Evolutionary conservation across 2,888 invertebrate species (phyloP), one percentile per base, ranked within the genome.

Genomic region (Idaea aversata): DNA sequence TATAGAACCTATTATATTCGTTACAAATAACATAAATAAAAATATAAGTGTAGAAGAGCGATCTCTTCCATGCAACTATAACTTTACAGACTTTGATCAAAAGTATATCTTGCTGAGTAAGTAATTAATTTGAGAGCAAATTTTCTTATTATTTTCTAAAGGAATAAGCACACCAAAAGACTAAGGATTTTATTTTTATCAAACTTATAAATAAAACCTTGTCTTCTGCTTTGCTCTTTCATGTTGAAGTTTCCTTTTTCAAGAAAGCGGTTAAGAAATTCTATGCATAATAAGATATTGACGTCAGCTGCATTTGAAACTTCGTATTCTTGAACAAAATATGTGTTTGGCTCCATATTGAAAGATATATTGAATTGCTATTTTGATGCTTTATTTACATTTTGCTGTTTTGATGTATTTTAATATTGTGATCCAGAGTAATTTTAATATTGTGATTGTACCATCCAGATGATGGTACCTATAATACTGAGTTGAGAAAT

Each of bases 1-100:
- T 71, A 74, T 74, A 74, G 72, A 72, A 72, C 71, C 71, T 64
- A n/a, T n/a, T n/a, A n/a, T n/a, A n/a, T n/a, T n/a, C n/a, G n/a
- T n/a, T n/a, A n/a, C n/a, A n/a, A n/a, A n/a, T n/a, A n/a, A n/a
- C n/a, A n/a, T n/a, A n/a, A n/a, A n/a, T n/a, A n/a, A n/a, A n/a
- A n/a, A n/a, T n/a, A n/a, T n/a, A n/a, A n/a, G n/a, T n/a, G n/a
- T n/a, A n/a, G n/a, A 25, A 25, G 25, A 25, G 25, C 25, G 25
- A 25, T 25, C 25, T 3, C 25, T 25, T 25, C 25, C 25, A 25
- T 25, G 1, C 25, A 25, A 25, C 3, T 3, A 25, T 25, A 25
- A 25, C 25, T 25, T 25, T 25, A 25, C 25, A 25, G 25, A 25
- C 25, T 25, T 25, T 25, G 25, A 25, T 25, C 25, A 3, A 25